A percentile compares a stretch with the other conserved stretches of the same genome.
Conservation (phyloP, 2,888 invertebrate genomes). For the Muscina levida region DNA sequence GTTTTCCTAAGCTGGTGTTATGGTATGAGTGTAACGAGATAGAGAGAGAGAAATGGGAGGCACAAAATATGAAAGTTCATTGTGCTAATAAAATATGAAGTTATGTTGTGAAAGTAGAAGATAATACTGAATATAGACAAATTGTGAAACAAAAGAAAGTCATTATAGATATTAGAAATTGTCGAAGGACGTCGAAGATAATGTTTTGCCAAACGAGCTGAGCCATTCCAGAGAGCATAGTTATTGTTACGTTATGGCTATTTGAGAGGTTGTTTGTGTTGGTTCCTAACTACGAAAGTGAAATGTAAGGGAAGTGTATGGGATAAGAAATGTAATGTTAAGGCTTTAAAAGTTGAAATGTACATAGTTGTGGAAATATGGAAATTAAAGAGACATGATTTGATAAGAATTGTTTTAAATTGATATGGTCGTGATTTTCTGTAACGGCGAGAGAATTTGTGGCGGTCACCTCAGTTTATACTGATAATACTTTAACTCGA, state of each 20-base stretch:
- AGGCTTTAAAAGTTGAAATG: no score
- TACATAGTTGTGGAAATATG: no score
- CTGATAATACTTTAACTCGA: no score
- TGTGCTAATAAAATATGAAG: slow-evolving; percentile 41
- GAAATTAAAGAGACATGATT: no score
- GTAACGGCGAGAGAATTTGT: no score
- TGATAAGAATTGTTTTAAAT: no score
- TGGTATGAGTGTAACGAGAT: background rate
- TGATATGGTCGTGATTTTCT: no score
- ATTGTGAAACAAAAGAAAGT: slow-evolving; percentile 44
- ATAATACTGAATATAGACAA: slow-evolving; percentile 57
- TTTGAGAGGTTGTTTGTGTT: no score
- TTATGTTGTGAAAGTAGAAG: slow-evolving; percentile 27
- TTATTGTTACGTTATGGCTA: background rate
- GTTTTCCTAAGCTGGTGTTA: background rate
- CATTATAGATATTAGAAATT: slow-evolving; percentile 26
- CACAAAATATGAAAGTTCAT: slow-evolving; percentile 44
- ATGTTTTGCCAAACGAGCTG: slow-evolving; percentile 11
- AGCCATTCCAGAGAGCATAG: background rate
- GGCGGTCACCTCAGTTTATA: no score
- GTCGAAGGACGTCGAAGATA: slow-evolving; percentile 18
- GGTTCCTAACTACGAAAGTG: no score
- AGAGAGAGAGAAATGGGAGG: background rate
- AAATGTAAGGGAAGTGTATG: no score
- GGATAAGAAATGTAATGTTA: no score